A percentile compares a stretch with the other conserved stretches of the same genome.
These are phyloP conservation scores for Nothura maculosa DNA, from an alignment of 2,797 vertebrate species.

Conservation along the genomic window DNA sequence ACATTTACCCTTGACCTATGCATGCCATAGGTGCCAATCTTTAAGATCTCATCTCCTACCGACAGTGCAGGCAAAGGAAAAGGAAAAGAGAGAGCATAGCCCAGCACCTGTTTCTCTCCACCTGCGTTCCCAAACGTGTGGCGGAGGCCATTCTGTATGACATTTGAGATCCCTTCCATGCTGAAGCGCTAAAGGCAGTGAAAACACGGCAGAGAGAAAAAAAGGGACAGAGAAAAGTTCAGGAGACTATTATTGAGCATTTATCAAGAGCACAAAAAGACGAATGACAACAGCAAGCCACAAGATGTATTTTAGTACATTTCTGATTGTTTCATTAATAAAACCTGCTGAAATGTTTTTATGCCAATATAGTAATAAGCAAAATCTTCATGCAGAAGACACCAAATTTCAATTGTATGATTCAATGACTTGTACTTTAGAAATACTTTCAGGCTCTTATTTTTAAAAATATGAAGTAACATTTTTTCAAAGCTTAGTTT, in stretches of 20 bases:
- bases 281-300: slow-evolving; percentile 58
- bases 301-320: slow-evolving; percentile 67
- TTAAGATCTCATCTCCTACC: slow-evolving; percentile 49
- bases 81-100: slow-evolving; percentile 77
- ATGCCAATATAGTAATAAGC: neutral
- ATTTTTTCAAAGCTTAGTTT: neutral
- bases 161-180: slow-evolving; percentile 97
- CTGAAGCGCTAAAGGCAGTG: slow-evolving; percentile 92
- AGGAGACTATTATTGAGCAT: slow-evolving; percentile 77
- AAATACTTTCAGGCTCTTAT: neutral
- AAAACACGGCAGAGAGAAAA: slow-evolving; percentile 66
- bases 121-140: slow-evolving; percentile 95
- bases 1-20: slow-evolving; percentile 1
- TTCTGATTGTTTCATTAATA: neutral
- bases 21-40: slow-evolving; percentile 33
- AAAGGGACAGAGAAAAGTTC: slow-evolving; percentile 81
- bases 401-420: rapidly evolving
- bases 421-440: neutral
- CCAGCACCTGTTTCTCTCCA: slow-evolving; percentile 98
- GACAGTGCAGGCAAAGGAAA: slow-evolving; percentile 67
- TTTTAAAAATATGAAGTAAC: neutral
- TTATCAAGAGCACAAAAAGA: slow-evolving; percentile 36
- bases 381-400: neutral
- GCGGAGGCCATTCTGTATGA: slow-evolving; percentile 97
- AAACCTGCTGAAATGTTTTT: neutral